Base-by-base conservation (phyloP, 2,113 vertebrate species). In the Speoplatyrhinus poulsoni region DNA sequence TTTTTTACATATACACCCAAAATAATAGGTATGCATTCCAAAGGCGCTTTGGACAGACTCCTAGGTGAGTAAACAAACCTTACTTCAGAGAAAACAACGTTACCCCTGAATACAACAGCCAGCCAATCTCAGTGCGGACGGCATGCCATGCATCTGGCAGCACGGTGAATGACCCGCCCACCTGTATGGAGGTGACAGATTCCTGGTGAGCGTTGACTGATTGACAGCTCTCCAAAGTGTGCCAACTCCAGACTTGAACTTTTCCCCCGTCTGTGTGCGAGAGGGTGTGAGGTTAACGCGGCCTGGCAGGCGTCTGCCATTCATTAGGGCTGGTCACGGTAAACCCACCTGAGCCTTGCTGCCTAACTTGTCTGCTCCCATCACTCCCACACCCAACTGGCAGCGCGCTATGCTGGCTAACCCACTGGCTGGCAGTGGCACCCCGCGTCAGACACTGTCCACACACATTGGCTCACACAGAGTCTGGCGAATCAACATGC, bases 201-300 rank as follows among this genome's bases (percentile, higher is more conserved):
- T 93, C 92, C 74, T 87, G 82, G 77, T 94, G 93, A 56, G 88
- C 89, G 62, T 90, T 93, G 83, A 91, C 65, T 71, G 93, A 93
- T 70, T 91, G 92, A 84, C 90, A 87, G 88, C 89, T 92, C 13
- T 93, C 83, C 66, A 91, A 89, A 65, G 89, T 87, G 68, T 81
- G 76, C 90, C 93, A 93, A 88, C 86, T 89, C 93, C 93, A 94
- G 69, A 87, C 90, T 64, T 94, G 93, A 80, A 94, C 88, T 79
- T 94, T 94, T 55, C 93, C 93, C 67, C 89, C 93, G 16, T 94
- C 93, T 94, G 86, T 47, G 58, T 68, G 80, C 58, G 86, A 82
- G 76, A 78, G 81, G 85, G 75, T 57, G 81, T 77, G 82, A 86
- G 81, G 75, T 82, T 85, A 79, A 85, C 65, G 19, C 59, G 53